Evolutionary conservation across 2,113 vertebrate genomes (phyloP).

Genomic region (Channa maculata): DNA sequence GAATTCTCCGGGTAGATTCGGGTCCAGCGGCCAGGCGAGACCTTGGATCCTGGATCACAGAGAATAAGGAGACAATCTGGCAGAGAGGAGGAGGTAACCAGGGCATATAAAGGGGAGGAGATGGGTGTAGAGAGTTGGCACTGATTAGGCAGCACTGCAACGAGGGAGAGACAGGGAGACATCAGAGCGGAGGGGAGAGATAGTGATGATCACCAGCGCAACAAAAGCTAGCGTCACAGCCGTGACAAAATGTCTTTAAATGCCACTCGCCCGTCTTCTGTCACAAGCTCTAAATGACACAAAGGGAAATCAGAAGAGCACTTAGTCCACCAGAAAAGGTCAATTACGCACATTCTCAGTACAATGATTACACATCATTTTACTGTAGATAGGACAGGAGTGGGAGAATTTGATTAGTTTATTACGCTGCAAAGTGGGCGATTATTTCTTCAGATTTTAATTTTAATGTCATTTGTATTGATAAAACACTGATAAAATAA

Average conservation of each 20-base stretch:
- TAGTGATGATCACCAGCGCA: too few species aligned
- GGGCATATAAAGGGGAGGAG: too few species aligned
- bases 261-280: slow-evolving; percentile 19
- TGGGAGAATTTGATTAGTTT: background rate
- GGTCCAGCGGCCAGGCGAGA: too few species aligned
- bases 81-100: too few species aligned
- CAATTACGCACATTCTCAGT: slow-evolving; percentile 5
- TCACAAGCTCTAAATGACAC: slow-evolving; percentile 11
- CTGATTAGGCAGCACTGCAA: too few species aligned
- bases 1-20: too few species aligned
- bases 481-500: background rate
- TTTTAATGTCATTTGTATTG: background rate
- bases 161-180: too few species aligned
- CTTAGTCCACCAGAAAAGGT: slow-evolving; percentile 35
- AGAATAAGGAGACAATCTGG: too few species aligned
- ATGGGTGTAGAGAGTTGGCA: too few species aligned
- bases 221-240: too few species aligned
- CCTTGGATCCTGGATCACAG: too few species aligned
- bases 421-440: background rate
- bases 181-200: too few species aligned
- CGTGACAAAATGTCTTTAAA: slow-evolving; percentile 35
- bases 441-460: background rate
- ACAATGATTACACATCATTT: background rate
- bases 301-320: slow-evolving; percentile 16
- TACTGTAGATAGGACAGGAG: background rate